Evolutionary conservation across 1,140 invertebrate species (phyloP).

Genomic region (Drosophila lini): DNA sequence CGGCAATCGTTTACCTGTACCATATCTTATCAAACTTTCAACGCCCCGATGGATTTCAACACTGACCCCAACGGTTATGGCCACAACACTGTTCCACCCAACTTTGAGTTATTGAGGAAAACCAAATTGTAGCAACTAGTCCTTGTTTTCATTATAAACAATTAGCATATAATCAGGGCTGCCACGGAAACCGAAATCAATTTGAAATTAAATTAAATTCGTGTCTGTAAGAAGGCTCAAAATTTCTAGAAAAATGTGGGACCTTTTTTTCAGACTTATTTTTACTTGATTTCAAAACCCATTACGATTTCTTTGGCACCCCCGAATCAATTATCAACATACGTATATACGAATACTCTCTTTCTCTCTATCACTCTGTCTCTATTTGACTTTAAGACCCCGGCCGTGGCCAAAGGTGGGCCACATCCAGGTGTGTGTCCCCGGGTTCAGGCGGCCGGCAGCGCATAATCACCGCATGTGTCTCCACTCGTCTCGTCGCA

Average conservation of each 20-base stretch:
- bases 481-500: slow-evolving; percentile 78
- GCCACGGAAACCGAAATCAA: neutral
- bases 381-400: slow-evolving; percentile 76
- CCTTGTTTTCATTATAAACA: slow-evolving; percentile 49
- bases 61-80: neutral
- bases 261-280: neutral
- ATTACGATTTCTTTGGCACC: neutral
- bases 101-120: slow-evolving; percentile 55
- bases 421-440: neutral
- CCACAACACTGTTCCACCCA: slow-evolving; percentile 25
- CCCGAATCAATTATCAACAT: slow-evolving; percentile 51
- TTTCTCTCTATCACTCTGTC: slow-evolving; percentile 57
- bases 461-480: slow-evolving; percentile 82
- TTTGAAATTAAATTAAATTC: neutral
- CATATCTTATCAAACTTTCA: neutral
- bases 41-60: slow-evolving; percentile 5
- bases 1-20: slow-evolving; percentile 25
- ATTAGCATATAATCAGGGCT: slow-evolving; percentile 59
- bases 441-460: slow-evolving; percentile 50
- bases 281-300: neutral
- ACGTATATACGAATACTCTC: slow-evolving; percentile 64
- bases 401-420: slow-evolving; percentile 53
- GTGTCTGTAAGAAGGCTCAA: neutral
- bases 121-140: slow-evolving; percentile 67
- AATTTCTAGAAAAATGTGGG: neutral